Conservation (phyloP, 2,888 invertebrate genomes). For the Apodemia duryi region DNA sequence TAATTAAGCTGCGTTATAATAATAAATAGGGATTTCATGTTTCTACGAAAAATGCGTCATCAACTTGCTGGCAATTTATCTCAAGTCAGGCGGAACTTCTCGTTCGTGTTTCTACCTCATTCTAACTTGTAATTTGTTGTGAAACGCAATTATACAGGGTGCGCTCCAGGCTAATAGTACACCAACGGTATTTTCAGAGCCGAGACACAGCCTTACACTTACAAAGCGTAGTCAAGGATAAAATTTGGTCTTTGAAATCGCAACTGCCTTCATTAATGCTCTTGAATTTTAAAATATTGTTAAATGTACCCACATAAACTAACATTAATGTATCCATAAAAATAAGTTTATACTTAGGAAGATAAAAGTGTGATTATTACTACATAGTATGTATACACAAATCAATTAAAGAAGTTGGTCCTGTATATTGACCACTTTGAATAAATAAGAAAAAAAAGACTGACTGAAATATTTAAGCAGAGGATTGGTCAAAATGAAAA, state of each 20-base stretch:
- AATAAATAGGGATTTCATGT: background rate
- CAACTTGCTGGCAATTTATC: constrained; percentile 32
- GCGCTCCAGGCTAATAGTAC: constrained; percentile 54
- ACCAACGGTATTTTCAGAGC: constrained; percentile 34
- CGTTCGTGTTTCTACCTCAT: constrained; percentile 53
- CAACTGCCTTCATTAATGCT: constrained; percentile 16
- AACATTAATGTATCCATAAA: too few species aligned
- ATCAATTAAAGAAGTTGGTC: too few species aligned
- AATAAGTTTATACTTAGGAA: too few species aligned
- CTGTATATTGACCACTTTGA: too few species aligned
- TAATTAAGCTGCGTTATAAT: background rate
- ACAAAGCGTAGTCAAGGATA: constrained; percentile 29
- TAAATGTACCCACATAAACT: too few species aligned
- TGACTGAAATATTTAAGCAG: too few species aligned
- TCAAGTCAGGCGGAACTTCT: constrained; percentile 38
- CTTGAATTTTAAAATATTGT: background rate
- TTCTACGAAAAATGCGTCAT: constrained; percentile 27
- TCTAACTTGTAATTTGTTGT: constrained; percentile 68
- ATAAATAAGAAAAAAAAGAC: too few species aligned
- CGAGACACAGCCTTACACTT: constrained; percentile 33
- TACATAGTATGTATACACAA: too few species aligned
- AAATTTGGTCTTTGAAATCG: constrained; percentile 23
- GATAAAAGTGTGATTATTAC: too few species aligned
- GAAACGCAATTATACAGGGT: constrained; percentile 61
- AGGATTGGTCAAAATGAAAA: too few species aligned